Base-by-base conservation (phyloP, 1,140 invertebrate species). In the Aethina tumida region DNA sequence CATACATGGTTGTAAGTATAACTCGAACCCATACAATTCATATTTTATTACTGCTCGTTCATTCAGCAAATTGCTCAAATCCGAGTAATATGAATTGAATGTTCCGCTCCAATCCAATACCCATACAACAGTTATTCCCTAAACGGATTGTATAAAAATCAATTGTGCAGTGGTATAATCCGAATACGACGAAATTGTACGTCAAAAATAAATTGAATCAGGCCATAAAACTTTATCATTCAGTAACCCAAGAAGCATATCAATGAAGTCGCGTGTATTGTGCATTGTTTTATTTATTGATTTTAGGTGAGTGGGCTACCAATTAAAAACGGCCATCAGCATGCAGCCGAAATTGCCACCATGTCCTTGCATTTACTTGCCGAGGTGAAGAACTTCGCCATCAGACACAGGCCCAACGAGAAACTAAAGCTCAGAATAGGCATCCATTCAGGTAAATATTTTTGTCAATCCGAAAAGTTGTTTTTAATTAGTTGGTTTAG, bases 291-390 rank as follows among this genome's bases (percentile, higher is more conserved):
- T 32, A 26, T 19, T 39, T 6, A 17, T 35, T 28, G 8, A n/a
- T 35, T 37, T 40, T 32, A 81, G 79, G 82, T 84, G 14, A 85
- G 80, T 15, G 90, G 90, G 7, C 64, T 93, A 2, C 89, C 89
- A 0, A 73, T 89, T 28, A 70, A 81, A 28, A 85, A 84, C 55
- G 70, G 75, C 43, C 65, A 74, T 49, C 68, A 79, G 30, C 92
- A 97, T 57, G 91, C 90, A 1, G 84, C 79, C 1, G 91, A 97
- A 68, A 88, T 97, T 43, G 90, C 90, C 5, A 84, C 83, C 1
- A 91, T 97, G 89, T 90, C 91, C 0, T 64, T 96, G 18, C 78
- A 85, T 54, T 65, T 97, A 20, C 67, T 95, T 2, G 71, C 78
- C 5, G 81, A 83, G 12, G 82, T 94, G 3, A 79, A 81, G 33